Conservation (phyloP, 2,797 vertebrate genomes). For the Acestrorhynchus altus region DNA sequence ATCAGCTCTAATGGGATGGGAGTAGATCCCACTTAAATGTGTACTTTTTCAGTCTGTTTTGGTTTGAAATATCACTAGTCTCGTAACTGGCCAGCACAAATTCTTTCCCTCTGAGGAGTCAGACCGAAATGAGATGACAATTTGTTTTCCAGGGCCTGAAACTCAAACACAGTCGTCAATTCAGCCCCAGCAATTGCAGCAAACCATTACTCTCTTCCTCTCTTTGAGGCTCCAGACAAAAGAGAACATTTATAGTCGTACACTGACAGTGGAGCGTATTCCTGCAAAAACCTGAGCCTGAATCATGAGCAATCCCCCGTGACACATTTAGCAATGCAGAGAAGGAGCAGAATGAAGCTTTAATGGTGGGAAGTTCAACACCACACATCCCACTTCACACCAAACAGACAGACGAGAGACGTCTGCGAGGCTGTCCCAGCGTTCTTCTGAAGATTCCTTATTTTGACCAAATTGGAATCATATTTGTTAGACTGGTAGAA, state of each 20-base stretch:
- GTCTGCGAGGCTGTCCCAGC: no score
- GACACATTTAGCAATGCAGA: no score
- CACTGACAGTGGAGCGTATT: no score
- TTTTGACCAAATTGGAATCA: no score
- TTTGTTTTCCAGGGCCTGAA: constrained; percentile 44
- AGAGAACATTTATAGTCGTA: not conserved
- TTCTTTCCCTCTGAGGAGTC: constrained; percentile 42
- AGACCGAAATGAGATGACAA: constrained; percentile 46
- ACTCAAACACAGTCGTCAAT: constrained; percentile 47
- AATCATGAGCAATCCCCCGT: no score
- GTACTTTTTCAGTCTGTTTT: constrained; percentile 8
- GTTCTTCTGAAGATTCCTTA: no score
- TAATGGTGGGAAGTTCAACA: no score
- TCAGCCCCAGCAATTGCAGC: constrained; percentile 27
- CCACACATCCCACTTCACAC: no score
- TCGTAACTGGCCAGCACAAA: constrained; percentile 13
- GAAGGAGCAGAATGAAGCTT: no score
- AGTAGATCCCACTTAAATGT: constrained; percentile 18
- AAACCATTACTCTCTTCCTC: constrained; percentile 44
- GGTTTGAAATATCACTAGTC: constrained; percentile 39
- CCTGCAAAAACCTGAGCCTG: no score
- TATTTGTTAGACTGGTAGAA: no score
- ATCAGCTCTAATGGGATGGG: constrained; percentile 20
- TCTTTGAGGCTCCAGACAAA: constrained; percentile 17
- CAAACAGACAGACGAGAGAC: no score